Base-by-base conservation (phyloP, 2,888 invertebrate species). In the Megalurothrips usitatus region DNA sequence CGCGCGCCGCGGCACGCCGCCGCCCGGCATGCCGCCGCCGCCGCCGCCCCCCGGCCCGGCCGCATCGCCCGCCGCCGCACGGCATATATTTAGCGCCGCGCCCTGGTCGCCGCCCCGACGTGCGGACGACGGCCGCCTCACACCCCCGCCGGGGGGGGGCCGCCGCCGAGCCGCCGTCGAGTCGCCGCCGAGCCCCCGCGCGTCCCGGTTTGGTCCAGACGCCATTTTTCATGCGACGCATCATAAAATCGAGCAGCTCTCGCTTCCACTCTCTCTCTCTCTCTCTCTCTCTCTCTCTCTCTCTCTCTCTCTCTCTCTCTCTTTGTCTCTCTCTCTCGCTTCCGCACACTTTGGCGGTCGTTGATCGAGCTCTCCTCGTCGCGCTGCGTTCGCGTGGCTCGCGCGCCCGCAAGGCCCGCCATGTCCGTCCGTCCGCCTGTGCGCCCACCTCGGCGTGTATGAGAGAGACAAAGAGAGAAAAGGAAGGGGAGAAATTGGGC, bases 121-220 rank as follows among this genome's bases (percentile, higher is more conserved):
- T 78, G 34, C 68, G 80, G 78, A 58, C 47, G 47, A 80, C 49
- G 81, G 26, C 48, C 78, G 79, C 75, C 75, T 43, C 34, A 43
- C 34, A 43, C 34, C 34, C 34, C 34, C 34, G 34, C 34, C 34
- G 34, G 34, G 34, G 34, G 34, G 34, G 78, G 58, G 80, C 79
- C 19, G 52, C 49, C 48, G 47, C n/a, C n/a, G n/a, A n/a, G n/a
- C 26, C 49, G 81, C 28, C 52, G n/a, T 75, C 58, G 75, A 63
- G 34, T 81, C 84, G 83, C 84, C 84, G 84, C 78, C 82, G 79
- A 80, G 58, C 34, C 3, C 2, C 3, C 34, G 3, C 34, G 3
- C 34, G 34, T 43, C 34, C 34, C 34, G 34, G 34, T 43, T 43
- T 43, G 80, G 75, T 82, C 82, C 78, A 83, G 82, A 84, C 83